Percentiles rank a stretch among this genome's conserved stretches.
Conservation (phyloP, 2,797 vertebrate genomes). For the Micromesistius poutassou region DNA sequence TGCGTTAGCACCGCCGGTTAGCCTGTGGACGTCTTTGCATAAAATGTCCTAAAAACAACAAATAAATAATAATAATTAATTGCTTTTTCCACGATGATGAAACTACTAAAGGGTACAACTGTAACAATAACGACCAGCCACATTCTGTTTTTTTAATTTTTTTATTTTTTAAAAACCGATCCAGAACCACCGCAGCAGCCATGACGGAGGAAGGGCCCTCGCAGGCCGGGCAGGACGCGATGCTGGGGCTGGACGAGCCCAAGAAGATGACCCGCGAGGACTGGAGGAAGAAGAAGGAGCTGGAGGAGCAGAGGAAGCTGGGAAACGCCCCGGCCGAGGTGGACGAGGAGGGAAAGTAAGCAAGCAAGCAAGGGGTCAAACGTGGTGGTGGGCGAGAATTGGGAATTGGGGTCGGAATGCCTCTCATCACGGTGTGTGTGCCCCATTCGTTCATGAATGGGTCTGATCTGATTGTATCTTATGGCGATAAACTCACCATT, state of each 20-base stretch:
- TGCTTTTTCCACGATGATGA: too few relatives aligned
- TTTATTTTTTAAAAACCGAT: too few relatives aligned
- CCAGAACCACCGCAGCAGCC: constrained; percentile 31
- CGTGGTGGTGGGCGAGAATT: too few relatives aligned
- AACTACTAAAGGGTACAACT: background rate
- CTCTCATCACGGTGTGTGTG: too few relatives aligned
- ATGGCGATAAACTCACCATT: too few relatives aligned
- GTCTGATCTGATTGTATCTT: too few relatives aligned
- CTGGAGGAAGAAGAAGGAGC: constrained; percentile 98
- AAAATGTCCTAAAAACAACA: background rate
- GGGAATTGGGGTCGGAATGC: too few relatives aligned
- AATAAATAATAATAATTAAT: too few relatives aligned
- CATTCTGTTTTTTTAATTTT: too few relatives aligned
- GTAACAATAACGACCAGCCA: background rate
- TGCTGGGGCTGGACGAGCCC: constrained; percentile 88
- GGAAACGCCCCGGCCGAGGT: constrained; percentile 98
- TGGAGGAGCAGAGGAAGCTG: constrained; percentile 95
- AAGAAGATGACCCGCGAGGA: constrained; percentile 99
- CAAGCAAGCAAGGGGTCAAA: too few relatives aligned
- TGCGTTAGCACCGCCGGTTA: background rate
- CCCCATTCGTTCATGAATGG: too few relatives aligned
- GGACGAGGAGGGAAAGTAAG: constrained; percentile 98
- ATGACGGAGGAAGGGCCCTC: constrained; percentile 48
- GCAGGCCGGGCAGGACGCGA: constrained; percentile 65
- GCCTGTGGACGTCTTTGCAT: background rate